Evolutionary conservation across 2,888 invertebrate genomes (phyloP).

Genomic region (Xestia rhomboidea): DNA sequence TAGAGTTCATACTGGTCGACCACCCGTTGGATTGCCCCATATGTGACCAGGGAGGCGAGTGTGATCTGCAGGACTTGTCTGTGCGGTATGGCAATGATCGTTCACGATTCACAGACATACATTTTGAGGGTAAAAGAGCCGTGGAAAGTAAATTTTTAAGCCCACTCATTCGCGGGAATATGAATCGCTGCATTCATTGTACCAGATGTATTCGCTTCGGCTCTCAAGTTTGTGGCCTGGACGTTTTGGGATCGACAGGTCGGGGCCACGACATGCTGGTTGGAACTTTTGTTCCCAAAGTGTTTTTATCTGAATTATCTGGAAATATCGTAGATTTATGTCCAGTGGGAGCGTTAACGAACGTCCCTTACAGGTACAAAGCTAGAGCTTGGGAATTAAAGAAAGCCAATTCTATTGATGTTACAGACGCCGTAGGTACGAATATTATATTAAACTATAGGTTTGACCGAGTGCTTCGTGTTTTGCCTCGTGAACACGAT

Average conservation of each 20-base stretch:
- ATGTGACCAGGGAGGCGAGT: constrained; percentile 99
- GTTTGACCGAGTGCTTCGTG: constrained; percentile 81
- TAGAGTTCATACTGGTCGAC: constrained; percentile 99
- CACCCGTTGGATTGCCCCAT: constrained; percentile 99
- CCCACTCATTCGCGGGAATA: constrained; percentile 98
- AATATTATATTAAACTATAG: constrained; percentile 83
- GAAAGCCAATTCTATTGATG: constrained; percentile 91
- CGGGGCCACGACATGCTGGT: constrained; percentile 99
- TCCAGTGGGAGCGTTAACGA: constrained; percentile 99
- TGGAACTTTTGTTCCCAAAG: constrained; percentile 99
- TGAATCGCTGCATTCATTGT: constrained; percentile 99
- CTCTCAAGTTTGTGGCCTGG: constrained; percentile 99
- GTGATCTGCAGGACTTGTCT: constrained; percentile 98
- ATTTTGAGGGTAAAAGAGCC: constrained; percentile 97
- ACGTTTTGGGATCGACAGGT: constrained; percentile 97
- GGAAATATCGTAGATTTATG: constrained; percentile 99
- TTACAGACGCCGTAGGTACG: constrained; percentile 87
- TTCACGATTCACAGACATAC: constrained; percentile 97
- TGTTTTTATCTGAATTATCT: constrained; percentile 98
- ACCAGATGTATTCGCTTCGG: constrained; percentile 99
- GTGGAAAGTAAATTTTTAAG: constrained; percentile 99
- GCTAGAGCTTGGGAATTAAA: constrained; percentile 99
- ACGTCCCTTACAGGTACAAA: constrained; percentile 98
- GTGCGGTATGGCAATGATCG: constrained; percentile 99
- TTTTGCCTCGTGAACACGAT: constrained; percentile 84